phyloP scores from a whole-genome alignment of 2,797 vertebrate species.

The Acanthurus lineatus region DNA sequence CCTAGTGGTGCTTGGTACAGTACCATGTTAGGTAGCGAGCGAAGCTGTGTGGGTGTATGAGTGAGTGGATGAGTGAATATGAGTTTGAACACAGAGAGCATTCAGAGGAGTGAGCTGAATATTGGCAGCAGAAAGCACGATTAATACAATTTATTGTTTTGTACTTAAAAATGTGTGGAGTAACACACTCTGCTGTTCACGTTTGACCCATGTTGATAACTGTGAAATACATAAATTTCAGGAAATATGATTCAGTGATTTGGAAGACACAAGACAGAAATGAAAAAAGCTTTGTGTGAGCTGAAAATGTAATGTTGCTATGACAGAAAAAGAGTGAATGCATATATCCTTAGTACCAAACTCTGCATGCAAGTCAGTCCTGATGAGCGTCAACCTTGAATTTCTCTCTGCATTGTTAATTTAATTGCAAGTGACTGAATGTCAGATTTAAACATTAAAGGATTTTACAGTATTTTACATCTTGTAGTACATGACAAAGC shows the following conservation, averaged over 20 bases:
- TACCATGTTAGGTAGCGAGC: slow-evolving; percentile 76
- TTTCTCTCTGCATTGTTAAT: slow-evolving; percentile 30
- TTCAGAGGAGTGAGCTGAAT: slow-evolving; percentile 68
- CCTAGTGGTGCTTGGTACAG: slow-evolving; percentile 59
- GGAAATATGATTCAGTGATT: background rate
- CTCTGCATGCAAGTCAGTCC: background rate
- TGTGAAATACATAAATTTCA: slow-evolving; percentile 7
- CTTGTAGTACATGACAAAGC: background rate
- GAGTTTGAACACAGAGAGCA: slow-evolving; percentile 68
- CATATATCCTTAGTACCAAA: background rate
- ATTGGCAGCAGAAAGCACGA: slow-evolving; percentile 54
- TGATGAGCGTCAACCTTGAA: slow-evolving; percentile 9
- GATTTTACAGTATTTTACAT: background rate
- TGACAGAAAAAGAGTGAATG: background rate
- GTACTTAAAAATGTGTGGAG: slow-evolving; percentile 39
- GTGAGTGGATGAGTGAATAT: slow-evolving; percentile 76
- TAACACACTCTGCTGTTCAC: slow-evolving; percentile 5
- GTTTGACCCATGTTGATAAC: slow-evolving; percentile 28
- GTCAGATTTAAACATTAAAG: slow-evolving; percentile 22
- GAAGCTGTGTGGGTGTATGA: slow-evolving; percentile 76
- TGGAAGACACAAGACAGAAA: background rate
- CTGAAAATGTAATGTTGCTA: background rate
- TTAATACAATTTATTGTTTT: slow-evolving; percentile 58
- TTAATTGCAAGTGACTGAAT: slow-evolving; percentile 11
- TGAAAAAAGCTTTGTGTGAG: background rate